These are phyloP conservation scores for Regulus satrapa DNA, from an alignment of 2,113 vertebrate genomes.

Conservation along the genomic window DNA sequence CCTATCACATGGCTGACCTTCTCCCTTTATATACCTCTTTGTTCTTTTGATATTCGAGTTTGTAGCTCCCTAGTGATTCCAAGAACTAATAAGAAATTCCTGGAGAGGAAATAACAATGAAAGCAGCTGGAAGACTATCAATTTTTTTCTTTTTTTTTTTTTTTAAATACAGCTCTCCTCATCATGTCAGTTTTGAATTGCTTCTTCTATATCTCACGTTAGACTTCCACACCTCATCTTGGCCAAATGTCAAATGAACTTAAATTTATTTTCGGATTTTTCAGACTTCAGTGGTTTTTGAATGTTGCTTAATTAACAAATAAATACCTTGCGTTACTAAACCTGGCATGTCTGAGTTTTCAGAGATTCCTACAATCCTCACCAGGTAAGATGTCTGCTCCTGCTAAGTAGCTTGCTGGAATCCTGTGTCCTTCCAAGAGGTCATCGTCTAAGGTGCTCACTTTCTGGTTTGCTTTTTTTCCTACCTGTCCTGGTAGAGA, in stretches of 20 bases:
- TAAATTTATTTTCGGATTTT: not conserved
- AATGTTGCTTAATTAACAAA: not conserved
- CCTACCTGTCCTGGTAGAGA: not conserved
- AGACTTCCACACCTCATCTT: not conserved
- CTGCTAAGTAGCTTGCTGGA: not conserved
- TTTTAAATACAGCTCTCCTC: not conserved
- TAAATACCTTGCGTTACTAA: not conserved
- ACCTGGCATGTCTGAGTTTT: not conserved
- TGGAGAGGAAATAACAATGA: conserved; percentile 35
- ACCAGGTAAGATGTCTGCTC: not conserved
- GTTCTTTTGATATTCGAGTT: conserved; percentile 23
- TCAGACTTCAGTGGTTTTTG: not conserved
- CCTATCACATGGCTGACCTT: conserved; percentile 3
- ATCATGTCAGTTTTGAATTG: not conserved
- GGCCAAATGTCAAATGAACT: not conserved
- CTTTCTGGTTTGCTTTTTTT: not conserved
- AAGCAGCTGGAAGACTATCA: not conserved
- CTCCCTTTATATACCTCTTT: not conserved
- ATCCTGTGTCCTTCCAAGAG: not conserved
- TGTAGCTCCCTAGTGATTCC: conserved; percentile 6
- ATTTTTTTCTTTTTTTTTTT: not conserved
- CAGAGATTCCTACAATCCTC: not conserved
- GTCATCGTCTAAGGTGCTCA: not conserved
- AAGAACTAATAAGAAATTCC: conserved; percentile 38
- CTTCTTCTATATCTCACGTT: not conserved